A percentile compares a stretch with the other conserved stretches of the same genome.
These are phyloP conservation scores for Augochlorella aurata DNA, from an alignment of 2,888 invertebrate species.

Conservation along the genomic window DNA sequence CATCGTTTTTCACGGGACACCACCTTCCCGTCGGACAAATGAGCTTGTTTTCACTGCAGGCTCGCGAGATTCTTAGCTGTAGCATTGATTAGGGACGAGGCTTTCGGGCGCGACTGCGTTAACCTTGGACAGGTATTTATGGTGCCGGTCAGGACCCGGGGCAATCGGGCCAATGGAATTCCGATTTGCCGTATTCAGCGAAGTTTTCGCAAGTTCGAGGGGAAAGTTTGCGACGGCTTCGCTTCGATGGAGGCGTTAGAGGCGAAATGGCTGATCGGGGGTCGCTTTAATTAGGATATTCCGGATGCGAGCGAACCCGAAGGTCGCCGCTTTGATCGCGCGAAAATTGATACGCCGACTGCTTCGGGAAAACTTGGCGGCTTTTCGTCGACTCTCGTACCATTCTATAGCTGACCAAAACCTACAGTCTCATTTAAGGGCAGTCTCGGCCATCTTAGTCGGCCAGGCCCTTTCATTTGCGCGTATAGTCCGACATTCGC, in stretches of 20 bases:
- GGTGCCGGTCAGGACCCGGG: not conserved
- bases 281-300: conserved; percentile 24
- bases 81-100: conserved; percentile 50
- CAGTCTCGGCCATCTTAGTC: no score
- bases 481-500: not conserved
- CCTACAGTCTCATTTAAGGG: no score
- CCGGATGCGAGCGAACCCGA: not conserved
- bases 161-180: conserved; percentile 33
- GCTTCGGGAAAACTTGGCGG: no score
- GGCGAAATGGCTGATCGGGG: not conserved
- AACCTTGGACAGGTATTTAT: conserved; percentile 40
- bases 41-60: conserved; percentile 61
- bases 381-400: no score
- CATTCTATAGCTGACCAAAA: no score
- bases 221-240: not conserved
- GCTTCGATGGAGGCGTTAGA: not conserved
- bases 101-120: conserved; percentile 10
- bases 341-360: not conserved
- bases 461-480: not conserved
- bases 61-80: conserved; percentile 20
- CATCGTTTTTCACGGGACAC: conserved; percentile 49
- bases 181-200: conserved; percentile 6
- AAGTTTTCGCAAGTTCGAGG: conserved; percentile 32
- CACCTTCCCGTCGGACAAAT: conserved; percentile 51
- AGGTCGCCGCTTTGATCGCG: not conserved